Base-by-base conservation (phyloP, 2,113 vertebrate species). In the Prionailurus bengalensis region DNA sequence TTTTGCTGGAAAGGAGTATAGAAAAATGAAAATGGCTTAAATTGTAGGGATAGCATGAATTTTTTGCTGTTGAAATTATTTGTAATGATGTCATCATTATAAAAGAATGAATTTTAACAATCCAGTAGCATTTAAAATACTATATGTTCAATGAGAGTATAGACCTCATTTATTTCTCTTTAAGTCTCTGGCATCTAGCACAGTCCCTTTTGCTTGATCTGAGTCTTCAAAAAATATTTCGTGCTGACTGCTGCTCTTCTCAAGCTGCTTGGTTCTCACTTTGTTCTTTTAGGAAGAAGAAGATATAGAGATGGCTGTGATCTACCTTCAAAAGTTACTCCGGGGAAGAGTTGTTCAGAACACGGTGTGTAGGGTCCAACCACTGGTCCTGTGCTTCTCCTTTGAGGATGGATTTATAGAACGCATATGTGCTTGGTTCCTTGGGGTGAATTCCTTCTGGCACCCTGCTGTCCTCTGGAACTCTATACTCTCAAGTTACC, bases 281-380 rank as follows among this genome's bases (percentile, higher is more conserved):
- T 66, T 92, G 82, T 94, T 90, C 82, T 53, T 92, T 73, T 89
- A 99, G 99, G 99, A 99, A 45, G 99, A 99, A 29, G 99, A 99
- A 98, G 99, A 99, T 83, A 98, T 19, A 87, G 99, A 99, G 95
- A 98, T 99, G 90, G 99, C 99, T 51, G 98, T 99, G 89, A 99
- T 99, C 97, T 98, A 94, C 94, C 97, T 99, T 97, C 99, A 99
- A 98, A 99, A 99, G 95, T 93, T 99, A 94, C 98, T 99, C 74
- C 99, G 99, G 95, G 99, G 99, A 97, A 99, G 99, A 97, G 99
- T 98, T 17, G 70, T 99, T 92, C 99, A 99, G 98, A 99, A 99
- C 94, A 98, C 99, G 99, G 99, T 99, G 97, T 61, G 97, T 94
- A 70, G 63, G 7, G 23, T 81, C 51, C 76, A 16, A 7, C 31